Evolutionary conservation across 2,113 vertebrate species (phyloP).

Genomic region (Clupea harengus): DNA sequence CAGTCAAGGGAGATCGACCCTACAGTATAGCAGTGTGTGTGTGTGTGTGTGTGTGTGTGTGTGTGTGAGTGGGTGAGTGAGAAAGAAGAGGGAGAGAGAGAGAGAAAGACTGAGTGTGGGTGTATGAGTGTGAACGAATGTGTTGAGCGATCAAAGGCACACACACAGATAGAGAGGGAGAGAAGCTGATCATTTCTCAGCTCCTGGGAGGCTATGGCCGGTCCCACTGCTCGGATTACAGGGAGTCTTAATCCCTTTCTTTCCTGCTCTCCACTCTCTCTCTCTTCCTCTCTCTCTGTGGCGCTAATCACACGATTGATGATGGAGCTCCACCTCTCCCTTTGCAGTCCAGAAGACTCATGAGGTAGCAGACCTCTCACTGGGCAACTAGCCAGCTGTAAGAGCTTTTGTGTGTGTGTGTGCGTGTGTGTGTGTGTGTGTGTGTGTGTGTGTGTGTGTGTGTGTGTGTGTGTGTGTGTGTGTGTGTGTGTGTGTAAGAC

Average conservation of each 20-base stretch:
- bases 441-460: slow-evolving; percentile 1
- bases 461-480: background rate
- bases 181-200: slow-evolving; percentile 4
- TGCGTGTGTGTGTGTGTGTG: slow-evolving; percentile 7
- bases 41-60: background rate
- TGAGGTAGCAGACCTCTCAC: slow-evolving; percentile 12
- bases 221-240: background rate
- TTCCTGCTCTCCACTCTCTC: background rate
- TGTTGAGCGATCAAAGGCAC: background rate
- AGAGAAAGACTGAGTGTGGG: background rate
- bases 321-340: slow-evolving; percentile 1
- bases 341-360: slow-evolving; percentile 8
- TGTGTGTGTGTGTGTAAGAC: background rate
- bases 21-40: background rate
- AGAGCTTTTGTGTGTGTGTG: slow-evolving; percentile 11
- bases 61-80: background rate
- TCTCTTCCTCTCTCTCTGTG: background rate
- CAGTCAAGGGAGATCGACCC: background rate
- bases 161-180: background rate
- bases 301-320: slow-evolving; percentile 11
- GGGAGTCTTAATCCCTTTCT: slow-evolving; percentile 5
- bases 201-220: background rate
- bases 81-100: background rate
- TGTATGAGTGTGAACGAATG: background rate
- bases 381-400: slow-evolving; percentile 13